phyloP scores from a whole-genome alignment of 2,113 vertebrate genomes.

The Nerophis ophidion region DNA sequence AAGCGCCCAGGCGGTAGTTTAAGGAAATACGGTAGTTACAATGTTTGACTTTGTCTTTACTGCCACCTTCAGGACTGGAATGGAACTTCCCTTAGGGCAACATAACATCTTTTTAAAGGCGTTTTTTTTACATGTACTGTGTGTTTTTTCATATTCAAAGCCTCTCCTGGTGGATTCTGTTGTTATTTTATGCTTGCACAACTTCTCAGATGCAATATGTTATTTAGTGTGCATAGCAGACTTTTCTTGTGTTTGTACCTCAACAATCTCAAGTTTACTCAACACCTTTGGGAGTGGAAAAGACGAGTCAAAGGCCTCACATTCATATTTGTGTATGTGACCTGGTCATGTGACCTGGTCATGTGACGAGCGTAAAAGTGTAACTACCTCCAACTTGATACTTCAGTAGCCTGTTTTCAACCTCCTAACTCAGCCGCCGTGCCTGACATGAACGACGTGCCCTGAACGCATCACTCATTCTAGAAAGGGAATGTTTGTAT shows the following conservation, averaged over 20 bases:
- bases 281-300: neutral
- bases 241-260: conserved; percentile 21
- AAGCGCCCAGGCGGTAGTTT: too few species aligned
- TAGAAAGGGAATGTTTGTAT: too few species aligned
- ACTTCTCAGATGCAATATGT: too few species aligned
- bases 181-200: too few species aligned
- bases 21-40: too few species aligned
- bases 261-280: conserved; percentile 9
- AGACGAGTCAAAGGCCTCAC: neutral
- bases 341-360: conserved; percentile 11
- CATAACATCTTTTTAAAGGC: neutral
- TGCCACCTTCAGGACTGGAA: neutral
- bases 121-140: neutral
- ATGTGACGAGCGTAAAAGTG: neutral
- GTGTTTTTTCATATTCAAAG: too few species aligned
- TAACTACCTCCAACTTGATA: neutral
- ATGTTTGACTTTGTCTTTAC: neutral
- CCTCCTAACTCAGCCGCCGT: conserved; percentile 18
- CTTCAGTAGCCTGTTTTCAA: neutral
- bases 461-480: conserved; percentile 8
- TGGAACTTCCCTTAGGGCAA: neutral
- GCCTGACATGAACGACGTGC: conserved; percentile 42
- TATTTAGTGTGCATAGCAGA: conserved; percentile 18
- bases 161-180: too few species aligned
- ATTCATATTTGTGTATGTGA: neutral